Conservation (phyloP, 2,888 invertebrate genomes). For the Parnassius mnemosyne region DNA sequence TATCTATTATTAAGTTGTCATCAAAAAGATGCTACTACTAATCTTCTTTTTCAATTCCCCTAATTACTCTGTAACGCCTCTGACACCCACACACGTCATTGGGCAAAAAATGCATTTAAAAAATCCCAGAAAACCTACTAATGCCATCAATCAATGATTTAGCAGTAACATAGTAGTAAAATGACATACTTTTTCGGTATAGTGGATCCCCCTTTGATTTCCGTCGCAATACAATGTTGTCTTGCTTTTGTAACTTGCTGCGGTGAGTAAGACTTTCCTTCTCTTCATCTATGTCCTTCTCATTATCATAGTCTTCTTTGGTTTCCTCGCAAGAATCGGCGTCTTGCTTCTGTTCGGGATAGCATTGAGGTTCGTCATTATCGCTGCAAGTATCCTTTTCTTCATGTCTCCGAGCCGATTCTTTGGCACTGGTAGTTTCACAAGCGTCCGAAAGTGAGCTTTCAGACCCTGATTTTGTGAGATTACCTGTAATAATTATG, state of each 20-base stretch:
- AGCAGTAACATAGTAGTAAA: too few relatives aligned
- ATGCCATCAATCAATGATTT: too few relatives aligned
- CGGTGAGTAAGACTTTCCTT: conserved; percentile 41
- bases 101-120: too few relatives aligned
- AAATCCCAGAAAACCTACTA: too few relatives aligned
- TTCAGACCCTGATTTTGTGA: conserved; percentile 92
- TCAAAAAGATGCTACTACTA: too few relatives aligned
- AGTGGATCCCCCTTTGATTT: conserved; percentile 84
- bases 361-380: conserved; percentile 69
- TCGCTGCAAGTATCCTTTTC: conserved; percentile 87
- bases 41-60: too few relatives aligned
- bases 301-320: conserved; percentile 59
- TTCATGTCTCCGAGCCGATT: conserved; percentile 85
- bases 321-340: conserved; percentile 60
- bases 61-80: too few relatives aligned
- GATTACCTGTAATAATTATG: conserved; percentile 48
- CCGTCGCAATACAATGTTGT: conserved; percentile 81
- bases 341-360: conserved; percentile 39
- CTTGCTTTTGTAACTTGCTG: conserved; percentile 65
- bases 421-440: conserved; percentile 83
- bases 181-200: conserved; percentile 84
- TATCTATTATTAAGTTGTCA: too few relatives aligned
- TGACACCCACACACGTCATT: too few relatives aligned
- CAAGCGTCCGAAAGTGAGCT: conserved; percentile 91
- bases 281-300: conserved; percentile 46